Evolutionary conservation across 2,113 vertebrate species (phyloP), one percentile per base, ranked within the genome.

Genomic region (Tetrax tetrax): DNA sequence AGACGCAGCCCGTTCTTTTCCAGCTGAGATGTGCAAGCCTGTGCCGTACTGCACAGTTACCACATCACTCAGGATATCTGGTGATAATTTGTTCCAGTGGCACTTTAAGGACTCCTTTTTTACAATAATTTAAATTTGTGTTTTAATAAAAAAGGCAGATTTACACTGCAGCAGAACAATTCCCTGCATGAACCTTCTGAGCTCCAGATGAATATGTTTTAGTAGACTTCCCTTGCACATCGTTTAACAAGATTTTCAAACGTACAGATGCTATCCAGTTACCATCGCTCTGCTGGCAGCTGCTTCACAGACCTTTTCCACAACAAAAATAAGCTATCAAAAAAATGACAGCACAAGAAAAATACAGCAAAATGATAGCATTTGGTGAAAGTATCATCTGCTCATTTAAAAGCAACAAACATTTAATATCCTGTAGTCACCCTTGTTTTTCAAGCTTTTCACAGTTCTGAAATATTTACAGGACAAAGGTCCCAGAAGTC

Each of bases 401-500:
- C 56, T 82, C 50, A 45, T 87, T 96, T 90, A 90, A 80, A 91
- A 93, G 78, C 82, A 94, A 59, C n/a, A 64, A 76, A 66, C 2
- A 1, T 79, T 91, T 87, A 76, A 82, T 83, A 60, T 87, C 91
- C 90, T 77, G 45, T 35, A 87, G 84, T 79, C 47, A 43, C 17
- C 72, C 61, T 63, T 54, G 66, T 72, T 96, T 95, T 95, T 69
- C 81, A 87, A 47, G 37, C 54, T 91, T 89, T 91, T 75, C 72
- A 87, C 6, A 5, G 33, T 63, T 84, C 91, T 87, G 87, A 97
- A 90, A 79, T 90, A 92, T 89, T 95, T 94, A 27, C 65, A 69
- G 91, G 78, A 95, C 89, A 93, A 89, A 95, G 77, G 91, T 96
- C 87, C 41, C 65, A 79, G 74, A 93, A 91, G 85, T 93, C 87